Conservation (phyloP, 2,888 invertebrate genomes). For the Euspilapteryx auroguttella region DNA sequence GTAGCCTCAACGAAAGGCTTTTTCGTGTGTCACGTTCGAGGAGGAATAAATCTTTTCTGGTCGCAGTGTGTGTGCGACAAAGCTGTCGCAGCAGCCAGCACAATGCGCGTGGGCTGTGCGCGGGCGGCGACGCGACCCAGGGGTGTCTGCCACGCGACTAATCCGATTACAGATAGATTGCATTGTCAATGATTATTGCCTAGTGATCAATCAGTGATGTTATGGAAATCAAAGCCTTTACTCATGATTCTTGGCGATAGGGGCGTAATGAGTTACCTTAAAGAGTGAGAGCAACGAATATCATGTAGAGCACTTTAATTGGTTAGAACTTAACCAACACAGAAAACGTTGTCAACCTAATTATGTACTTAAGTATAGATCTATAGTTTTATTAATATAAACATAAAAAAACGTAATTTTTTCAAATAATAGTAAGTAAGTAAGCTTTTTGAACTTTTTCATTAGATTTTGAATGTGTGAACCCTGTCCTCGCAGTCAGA, state of each 20-base stretch:
- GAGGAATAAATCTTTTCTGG: slow-evolving; percentile 42
- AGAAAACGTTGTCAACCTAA: too few species aligned
- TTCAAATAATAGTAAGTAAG: too few species aligned
- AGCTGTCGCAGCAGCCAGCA: slow-evolving; percentile 20
- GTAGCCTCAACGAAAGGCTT: slow-evolving; percentile 16
- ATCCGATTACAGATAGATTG: background rate
- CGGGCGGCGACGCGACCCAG: slow-evolving; percentile 1
- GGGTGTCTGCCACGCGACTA: background rate
- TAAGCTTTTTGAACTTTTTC: too few species aligned
- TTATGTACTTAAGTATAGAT: too few species aligned
- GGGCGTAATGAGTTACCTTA: slow-evolving; percentile 2
- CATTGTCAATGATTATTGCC: background rate
- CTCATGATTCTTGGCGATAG: slow-evolving; percentile 5
- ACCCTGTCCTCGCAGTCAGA: slow-evolving; percentile 13
- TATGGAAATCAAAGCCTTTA: background rate
- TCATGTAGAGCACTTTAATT: too few species aligned
- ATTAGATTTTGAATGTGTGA: too few species aligned
- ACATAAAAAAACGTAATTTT: too few species aligned
- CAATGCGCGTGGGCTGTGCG: slow-evolving; percentile 27
- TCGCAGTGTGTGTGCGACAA: slow-evolving; percentile 8
- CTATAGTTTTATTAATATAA: too few species aligned
- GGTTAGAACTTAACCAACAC: too few species aligned
- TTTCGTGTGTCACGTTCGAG: slow-evolving; percentile 34
- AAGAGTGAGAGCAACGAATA: too few species aligned
- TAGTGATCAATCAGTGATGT: background rate